A percentile compares a stretch with the other conserved stretches of the same genome.
phyloP scores from a whole-genome alignment of 2,113 vertebrate species.

The Heterotis niloticus region DNA sequence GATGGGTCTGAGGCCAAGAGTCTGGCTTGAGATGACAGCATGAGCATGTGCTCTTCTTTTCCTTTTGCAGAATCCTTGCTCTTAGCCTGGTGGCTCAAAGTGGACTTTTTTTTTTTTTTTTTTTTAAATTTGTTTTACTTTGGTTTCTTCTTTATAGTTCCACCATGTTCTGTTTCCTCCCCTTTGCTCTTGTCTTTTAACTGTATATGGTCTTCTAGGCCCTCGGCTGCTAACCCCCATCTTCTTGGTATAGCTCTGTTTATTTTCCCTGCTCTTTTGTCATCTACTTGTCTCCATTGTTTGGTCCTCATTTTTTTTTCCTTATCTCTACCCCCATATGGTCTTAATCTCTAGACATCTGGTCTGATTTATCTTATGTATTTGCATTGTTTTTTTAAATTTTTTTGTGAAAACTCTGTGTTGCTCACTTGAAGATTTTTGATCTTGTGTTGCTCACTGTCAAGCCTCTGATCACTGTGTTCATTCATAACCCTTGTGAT shows the following conservation, averaged over 20 bases:
- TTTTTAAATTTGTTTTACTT: background rate
- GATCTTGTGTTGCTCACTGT: background rate
- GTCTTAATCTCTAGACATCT: background rate
- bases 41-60: constrained; percentile 24
- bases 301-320: background rate
- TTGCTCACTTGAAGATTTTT: background rate
- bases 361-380: background rate
- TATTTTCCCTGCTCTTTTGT: too few species aligned
- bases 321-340: background rate
- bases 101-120: background rate
- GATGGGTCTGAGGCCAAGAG: background rate
- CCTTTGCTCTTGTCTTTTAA: background rate
- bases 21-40: constrained; percentile 4
- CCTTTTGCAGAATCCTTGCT: background rate
- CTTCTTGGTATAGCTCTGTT: background rate
- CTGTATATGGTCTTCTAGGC: background rate
- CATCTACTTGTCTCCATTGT: background rate
- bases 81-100: background rate
- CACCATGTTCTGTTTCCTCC: background rate
- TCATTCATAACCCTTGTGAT: background rate
- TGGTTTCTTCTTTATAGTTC: background rate
- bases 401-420: background rate
- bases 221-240: background rate
- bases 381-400: too few species aligned
- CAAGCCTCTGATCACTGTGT: background rate